Percentiles rank a stretch among this genome's conserved stretches.
phyloP scores from a whole-genome alignment of 2,888 invertebrate genomes.

The Pherbina coryleti region DNA sequence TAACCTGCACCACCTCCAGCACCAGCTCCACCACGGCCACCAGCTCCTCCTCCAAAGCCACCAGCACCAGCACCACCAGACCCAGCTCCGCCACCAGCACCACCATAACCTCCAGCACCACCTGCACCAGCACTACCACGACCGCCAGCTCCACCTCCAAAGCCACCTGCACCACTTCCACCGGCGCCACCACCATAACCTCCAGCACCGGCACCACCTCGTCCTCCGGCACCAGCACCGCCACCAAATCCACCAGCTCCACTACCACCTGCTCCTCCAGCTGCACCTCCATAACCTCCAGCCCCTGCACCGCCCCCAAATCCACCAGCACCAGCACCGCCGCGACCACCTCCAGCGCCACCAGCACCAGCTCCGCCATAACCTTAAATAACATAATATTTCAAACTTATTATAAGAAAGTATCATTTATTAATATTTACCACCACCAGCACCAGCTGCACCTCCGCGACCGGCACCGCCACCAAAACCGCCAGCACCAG shows the following conservation, averaged over 20 bases:
- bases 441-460: constrained; percentile 40
- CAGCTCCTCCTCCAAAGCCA: constrained; percentile 44
- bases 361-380: constrained; percentile 36
- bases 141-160: constrained; percentile 46
- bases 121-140: constrained; percentile 21
- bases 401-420: neutral
- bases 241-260: constrained; percentile 41
- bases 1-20: constrained; percentile 41
- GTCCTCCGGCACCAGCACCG: constrained; percentile 41
- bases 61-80: constrained; percentile 32
- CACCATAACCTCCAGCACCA: constrained; percentile 46
- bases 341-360: constrained; percentile 42
- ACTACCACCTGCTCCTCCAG: constrained; percentile 34
- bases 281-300: constrained; percentile 48
- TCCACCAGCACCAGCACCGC: constrained; percentile 22
- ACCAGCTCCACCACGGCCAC: constrained; percentile 39
- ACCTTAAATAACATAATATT: constrained; percentile 18
- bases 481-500: constrained; percentile 47
- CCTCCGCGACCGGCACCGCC: constrained; percentile 33
- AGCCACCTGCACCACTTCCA: constrained; percentile 36
- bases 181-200: too few species aligned
- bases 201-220: neutral
- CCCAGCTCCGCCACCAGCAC: constrained; percentile 44
- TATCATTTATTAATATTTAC: constrained; percentile 26
- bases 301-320: constrained; percentile 39